phyloP scores from a whole-genome alignment of 1,140 invertebrate genomes.

The Neodiprion lecontei region DNA sequence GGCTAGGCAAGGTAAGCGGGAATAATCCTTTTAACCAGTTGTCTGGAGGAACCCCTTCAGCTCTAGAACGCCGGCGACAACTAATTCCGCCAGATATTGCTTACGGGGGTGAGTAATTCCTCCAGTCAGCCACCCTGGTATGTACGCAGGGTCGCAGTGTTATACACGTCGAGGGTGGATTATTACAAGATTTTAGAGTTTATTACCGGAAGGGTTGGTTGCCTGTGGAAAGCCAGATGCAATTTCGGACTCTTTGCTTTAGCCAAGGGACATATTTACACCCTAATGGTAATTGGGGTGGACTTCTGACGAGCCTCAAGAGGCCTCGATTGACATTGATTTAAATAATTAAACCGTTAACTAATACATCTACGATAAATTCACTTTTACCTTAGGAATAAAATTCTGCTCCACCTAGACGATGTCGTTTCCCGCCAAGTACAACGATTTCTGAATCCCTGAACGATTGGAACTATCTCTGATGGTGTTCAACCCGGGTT shows the following conservation, averaged over 20 bases:
- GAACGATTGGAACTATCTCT: too few species aligned
- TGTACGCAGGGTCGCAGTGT: too few species aligned
- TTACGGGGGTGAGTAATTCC: slow-evolving; percentile 19
- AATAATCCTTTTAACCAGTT: slow-evolving; percentile 58
- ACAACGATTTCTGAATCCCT: too few species aligned
- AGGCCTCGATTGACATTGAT: slow-evolving; percentile 37
- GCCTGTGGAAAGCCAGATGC: slow-evolving; percentile 10
- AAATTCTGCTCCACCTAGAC: too few species aligned
- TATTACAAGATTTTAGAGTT: slow-evolving; percentile 42
- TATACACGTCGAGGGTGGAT: slow-evolving; percentile 24
- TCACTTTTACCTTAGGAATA: too few species aligned
- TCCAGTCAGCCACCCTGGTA: neutral
- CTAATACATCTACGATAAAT: neutral
- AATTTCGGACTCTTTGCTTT: slow-evolving; percentile 33
- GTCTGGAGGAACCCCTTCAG: slow-evolving; percentile 53
- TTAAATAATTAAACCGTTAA: slow-evolving; percentile 35
- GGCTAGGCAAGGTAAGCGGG: slow-evolving; percentile 45
- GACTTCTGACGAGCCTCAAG: slow-evolving; percentile 41
- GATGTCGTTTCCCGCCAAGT: too few species aligned
- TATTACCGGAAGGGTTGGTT: slow-evolving; percentile 33
- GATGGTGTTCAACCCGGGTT: too few species aligned
- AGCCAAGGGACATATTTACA: slow-evolving; percentile 20
- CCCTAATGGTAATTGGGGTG: slow-evolving; percentile 42
- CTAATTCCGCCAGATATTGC: slow-evolving; percentile 53
- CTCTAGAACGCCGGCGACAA: slow-evolving; percentile 47